These are phyloP conservation scores for Pseudanteris insignis DNA, from an alignment of 2,888 invertebrate genomes.

Conservation along the genomic window DNA sequence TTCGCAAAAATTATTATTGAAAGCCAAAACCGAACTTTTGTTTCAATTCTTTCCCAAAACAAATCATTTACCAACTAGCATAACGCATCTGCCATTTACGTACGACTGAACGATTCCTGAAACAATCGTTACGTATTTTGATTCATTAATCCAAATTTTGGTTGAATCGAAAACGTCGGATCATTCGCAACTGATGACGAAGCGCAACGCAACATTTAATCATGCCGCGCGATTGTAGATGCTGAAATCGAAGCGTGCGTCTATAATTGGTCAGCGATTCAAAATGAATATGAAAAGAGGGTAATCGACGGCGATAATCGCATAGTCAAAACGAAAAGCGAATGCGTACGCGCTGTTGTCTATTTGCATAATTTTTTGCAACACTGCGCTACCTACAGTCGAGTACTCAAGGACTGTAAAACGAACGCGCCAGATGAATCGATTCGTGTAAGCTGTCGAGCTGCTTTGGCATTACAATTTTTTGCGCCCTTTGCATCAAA, in stretches of 20 bases:
- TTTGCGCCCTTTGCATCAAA: slow-evolving; percentile 52
- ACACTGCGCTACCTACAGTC: no score
- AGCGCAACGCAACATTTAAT: slow-evolving; percentile 16
- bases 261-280: slow-evolving; percentile 27
- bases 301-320: slow-evolving; percentile 17
- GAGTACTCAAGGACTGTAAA: slow-evolving; percentile 33
- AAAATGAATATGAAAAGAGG: slow-evolving; percentile 15
- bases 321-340: slow-evolving; percentile 20
- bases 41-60: slow-evolving; percentile 10
- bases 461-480: slow-evolving; percentile 49
- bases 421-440: slow-evolving; percentile 29
- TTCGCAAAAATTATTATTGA: no score
- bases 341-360: slow-evolving; percentile 16
- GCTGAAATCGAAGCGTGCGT: slow-evolving; percentile 22
- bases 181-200: slow-evolving; percentile 30
- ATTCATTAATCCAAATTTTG: slow-evolving; percentile 27
- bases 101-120: slow-evolving; percentile 7
- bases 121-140: slow-evolving; percentile 16
- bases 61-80: no score
- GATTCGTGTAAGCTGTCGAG: slow-evolving; percentile 47
- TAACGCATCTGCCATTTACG: slow-evolving; percentile 1
- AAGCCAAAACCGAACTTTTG: no score
- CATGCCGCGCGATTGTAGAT: slow-evolving; percentile 21
- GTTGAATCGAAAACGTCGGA: slow-evolving; percentile 20
- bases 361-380: slow-evolving; percentile 18